Evolutionary conservation across 2,888 invertebrate genomes (phyloP).

Genomic region (Allacma fusca): DNA sequence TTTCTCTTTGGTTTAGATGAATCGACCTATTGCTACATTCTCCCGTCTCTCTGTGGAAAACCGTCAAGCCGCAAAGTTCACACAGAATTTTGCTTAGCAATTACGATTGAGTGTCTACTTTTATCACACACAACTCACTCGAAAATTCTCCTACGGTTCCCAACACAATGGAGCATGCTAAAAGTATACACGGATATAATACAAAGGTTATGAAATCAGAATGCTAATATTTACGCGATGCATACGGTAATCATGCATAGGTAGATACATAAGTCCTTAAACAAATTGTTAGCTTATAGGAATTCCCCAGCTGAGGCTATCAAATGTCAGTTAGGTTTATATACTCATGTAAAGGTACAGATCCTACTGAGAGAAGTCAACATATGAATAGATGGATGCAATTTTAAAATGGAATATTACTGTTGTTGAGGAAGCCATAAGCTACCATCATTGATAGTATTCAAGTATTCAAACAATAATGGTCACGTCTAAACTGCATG

Average conservation of each 20-base stretch:
- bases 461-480: background rate
- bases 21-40: slow-evolving; percentile 9
- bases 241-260: background rate
- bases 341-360: too few species aligned
- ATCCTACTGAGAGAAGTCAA: too few species aligned
- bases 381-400: too few species aligned
- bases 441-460: background rate
- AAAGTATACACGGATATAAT: too few species aligned
- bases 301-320: background rate
- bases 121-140: too few species aligned
- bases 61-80: slow-evolving; percentile 47
- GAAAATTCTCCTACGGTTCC: too few species aligned
- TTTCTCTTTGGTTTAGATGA: slow-evolving; percentile 34
- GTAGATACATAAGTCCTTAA: background rate
- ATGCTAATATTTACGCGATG: slow-evolving; percentile 4
- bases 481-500: background rate
- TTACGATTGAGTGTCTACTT: background rate
- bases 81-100: slow-evolving; percentile 28
- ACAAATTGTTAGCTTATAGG: background rate
- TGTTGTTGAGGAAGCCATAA: background rate
- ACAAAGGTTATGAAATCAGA: slow-evolving; percentile 10
- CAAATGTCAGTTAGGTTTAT: too few species aligned
- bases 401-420: background rate
- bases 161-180: background rate
- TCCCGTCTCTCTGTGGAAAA: background rate